These are phyloP conservation scores for Alloscopus bannaensis DNA, from an alignment of 2,888 invertebrate species.

Conservation along the genomic window DNA sequence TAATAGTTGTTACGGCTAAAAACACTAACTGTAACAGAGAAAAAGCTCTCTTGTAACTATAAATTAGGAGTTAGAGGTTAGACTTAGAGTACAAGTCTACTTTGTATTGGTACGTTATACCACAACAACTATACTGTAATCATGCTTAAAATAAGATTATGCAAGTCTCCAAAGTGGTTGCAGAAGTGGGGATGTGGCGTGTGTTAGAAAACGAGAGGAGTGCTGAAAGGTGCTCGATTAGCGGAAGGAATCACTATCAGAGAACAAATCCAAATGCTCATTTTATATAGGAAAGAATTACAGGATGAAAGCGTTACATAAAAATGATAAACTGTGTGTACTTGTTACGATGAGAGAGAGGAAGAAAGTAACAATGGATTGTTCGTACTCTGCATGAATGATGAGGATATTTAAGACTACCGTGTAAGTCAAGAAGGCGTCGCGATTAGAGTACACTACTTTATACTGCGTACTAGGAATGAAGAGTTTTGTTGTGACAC, in stretches of 20 bases:
- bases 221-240: slow-evolving; percentile 10
- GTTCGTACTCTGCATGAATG: slow-evolving; percentile 10
- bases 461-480: too few relatives aligned
- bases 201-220: neutral
- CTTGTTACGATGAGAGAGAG: neutral
- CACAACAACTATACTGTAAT: neutral
- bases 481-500: too few relatives aligned
- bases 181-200: neutral
- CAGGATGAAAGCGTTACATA: too few relatives aligned
- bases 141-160: neutral
- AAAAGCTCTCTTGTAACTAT: too few relatives aligned
- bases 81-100: too few relatives aligned
- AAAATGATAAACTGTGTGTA: slow-evolving; percentile 35
- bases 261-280: slow-evolving; percentile 64
- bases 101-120: slow-evolving; percentile 22
- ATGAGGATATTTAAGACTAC: neutral
- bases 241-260: slow-evolving; percentile 41
- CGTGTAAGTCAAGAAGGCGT: too few relatives aligned
- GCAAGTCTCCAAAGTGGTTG: neutral
- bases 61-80: too few relatives aligned
- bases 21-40: neutral
- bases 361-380: neutral
- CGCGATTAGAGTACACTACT: too few relatives aligned
- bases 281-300: slow-evolving; percentile 55
- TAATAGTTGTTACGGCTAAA: neutral